These are phyloP conservation scores for Athetis lepigone DNA, from an alignment of 2,888 invertebrate species.

Conservation along the genomic window DNA sequence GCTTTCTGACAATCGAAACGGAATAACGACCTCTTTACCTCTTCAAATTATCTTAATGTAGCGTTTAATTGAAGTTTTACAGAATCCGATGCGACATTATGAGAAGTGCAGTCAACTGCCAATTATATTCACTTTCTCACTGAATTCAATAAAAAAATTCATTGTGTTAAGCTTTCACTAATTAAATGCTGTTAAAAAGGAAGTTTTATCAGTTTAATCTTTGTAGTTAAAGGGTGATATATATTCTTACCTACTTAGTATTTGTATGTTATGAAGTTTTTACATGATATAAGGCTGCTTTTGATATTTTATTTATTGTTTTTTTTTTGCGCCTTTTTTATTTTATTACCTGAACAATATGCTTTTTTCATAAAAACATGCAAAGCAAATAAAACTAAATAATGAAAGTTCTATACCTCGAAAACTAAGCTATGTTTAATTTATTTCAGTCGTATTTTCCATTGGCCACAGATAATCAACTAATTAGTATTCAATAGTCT, in stretches of 20 bases:
- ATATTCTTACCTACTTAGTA: background rate
- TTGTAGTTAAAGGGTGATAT: constrained; percentile 11
- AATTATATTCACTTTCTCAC: constrained; percentile 43
- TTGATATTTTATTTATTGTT: too few species aligned
- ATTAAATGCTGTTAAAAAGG: constrained; percentile 41
- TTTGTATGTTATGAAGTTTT: too few species aligned
- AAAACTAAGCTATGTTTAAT: too few species aligned
- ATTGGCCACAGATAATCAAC: too few species aligned
- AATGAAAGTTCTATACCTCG: too few species aligned
- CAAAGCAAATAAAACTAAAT: too few species aligned
- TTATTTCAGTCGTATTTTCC: too few species aligned
- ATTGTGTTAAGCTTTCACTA: constrained; percentile 48
- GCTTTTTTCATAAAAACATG: too few species aligned
- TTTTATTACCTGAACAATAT: too few species aligned
- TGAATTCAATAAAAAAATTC: constrained; percentile 23
- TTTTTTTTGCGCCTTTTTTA: too few species aligned
- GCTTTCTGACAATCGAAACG: background rate
- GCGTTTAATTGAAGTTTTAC: constrained; percentile 30
- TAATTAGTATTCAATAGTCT: too few species aligned
- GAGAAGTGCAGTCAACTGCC: constrained; percentile 11
- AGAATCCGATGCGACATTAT: constrained; percentile 27
- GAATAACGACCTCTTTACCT: constrained; percentile 4
- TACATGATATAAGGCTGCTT: too few species aligned
- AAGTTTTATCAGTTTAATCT: constrained; percentile 39
- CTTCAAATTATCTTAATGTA: constrained; percentile 12